phyloP scores from a whole-genome alignment of 2,797 vertebrate genomes.

The Crenichthys baileyi region DNA sequence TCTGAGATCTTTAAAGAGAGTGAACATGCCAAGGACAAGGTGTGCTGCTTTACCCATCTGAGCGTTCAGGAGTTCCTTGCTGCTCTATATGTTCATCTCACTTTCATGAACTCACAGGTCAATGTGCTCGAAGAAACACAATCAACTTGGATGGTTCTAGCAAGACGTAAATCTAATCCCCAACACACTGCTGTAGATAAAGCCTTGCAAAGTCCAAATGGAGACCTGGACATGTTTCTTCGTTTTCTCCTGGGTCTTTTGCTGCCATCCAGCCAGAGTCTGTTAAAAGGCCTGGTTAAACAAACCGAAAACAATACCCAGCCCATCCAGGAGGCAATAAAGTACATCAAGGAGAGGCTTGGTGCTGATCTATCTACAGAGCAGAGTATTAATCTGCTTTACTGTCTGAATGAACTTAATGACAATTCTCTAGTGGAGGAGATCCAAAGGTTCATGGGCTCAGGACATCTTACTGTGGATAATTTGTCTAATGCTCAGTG shows the following conservation, averaged over 20 bases:
- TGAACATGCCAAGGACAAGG: neutral
- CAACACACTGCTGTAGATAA: constrained; percentile 16
- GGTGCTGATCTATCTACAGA: constrained; percentile 1
- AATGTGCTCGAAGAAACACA: constrained; percentile 13
- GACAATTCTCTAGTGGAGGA: constrained; percentile 16
- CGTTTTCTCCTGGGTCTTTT: constrained; percentile 21
- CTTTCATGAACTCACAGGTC: constrained; percentile 8
- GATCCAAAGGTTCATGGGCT: constrained; percentile 8
- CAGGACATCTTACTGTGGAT: constrained; percentile 10
- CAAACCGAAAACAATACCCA: neutral
- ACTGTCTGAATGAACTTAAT: constrained; percentile 23
- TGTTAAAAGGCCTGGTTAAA: constrained; percentile 15
- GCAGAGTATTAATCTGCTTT: constrained; percentile 16
- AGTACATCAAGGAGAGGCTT: constrained; percentile 26
- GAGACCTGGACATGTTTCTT: constrained; percentile 28
- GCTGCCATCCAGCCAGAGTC: constrained; percentile 15
- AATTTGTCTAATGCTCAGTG: constrained; percentile 14
- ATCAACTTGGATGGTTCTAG: constrained; percentile 5
- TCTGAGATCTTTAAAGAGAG: constrained; percentile 18
- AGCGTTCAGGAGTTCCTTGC: constrained; percentile 34
- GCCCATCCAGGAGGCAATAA: constrained; percentile 3
- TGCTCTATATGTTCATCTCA: constrained; percentile 19
- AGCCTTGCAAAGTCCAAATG: constrained; percentile 17
- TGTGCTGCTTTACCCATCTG: constrained; percentile 19
- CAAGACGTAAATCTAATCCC: constrained; percentile 14